Percentiles rank a stretch among this genome's conserved stretches.
Evolutionary conservation across 1,140 invertebrate genomes (phyloP).

Genomic region (Rhagoletis zephyria): DNA sequence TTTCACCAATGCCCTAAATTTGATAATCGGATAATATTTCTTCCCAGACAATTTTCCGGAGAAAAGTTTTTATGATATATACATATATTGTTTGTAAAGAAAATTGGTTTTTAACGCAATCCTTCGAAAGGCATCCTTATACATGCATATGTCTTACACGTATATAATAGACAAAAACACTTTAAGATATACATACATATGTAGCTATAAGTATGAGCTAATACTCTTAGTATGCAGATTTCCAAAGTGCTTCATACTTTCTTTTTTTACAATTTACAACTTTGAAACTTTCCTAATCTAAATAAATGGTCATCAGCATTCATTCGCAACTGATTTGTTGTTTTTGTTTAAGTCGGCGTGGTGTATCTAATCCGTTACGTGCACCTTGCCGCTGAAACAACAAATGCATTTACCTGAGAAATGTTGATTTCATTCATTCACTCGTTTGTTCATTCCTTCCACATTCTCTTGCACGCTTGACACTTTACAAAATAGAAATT

Average conservation of each 20-base stretch:
- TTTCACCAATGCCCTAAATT: too few species aligned
- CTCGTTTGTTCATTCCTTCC: too few species aligned
- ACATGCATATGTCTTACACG: not conserved
- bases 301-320: slow-evolving; percentile 26
- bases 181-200: not conserved
- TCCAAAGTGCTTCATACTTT: not conserved
- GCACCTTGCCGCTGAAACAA: slow-evolving; percentile 8
- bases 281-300: slow-evolving; percentile 37
- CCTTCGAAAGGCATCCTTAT: not conserved
- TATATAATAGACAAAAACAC: not conserved
- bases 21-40: too few species aligned
- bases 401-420: slow-evolving; percentile 47
- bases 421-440: slow-evolving; percentile 48
- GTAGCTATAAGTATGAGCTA: too few species aligned
- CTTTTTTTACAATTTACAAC: not conserved
- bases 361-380: not conserved
- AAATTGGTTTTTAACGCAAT: too few species aligned
- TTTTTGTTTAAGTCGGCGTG: not conserved
- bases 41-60: too few species aligned
- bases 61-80: too few species aligned
- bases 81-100: too few species aligned
- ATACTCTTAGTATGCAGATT: not conserved
- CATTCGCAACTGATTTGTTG: slow-evolving; percentile 11
- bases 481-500: slow-evolving; percentile 46
- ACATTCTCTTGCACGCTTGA: slow-evolving; percentile 35